Percentiles rank a stretch among this genome's conserved stretches.
Evolutionary conservation across 2,888 invertebrate genomes (phyloP).

Genomic region (Papilio demoleus): DNA sequence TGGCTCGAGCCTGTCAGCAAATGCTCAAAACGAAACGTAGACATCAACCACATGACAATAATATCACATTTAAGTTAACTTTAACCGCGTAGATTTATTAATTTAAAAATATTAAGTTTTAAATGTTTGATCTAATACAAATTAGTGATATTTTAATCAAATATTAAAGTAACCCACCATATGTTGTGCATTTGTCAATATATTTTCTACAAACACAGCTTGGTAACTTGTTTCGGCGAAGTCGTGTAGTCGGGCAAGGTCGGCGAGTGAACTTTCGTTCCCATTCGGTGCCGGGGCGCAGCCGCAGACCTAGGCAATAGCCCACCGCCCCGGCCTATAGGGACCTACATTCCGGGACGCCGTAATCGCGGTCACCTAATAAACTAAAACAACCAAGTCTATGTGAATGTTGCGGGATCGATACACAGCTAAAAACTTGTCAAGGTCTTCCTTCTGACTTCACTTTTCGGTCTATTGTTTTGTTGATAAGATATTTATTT

Average conservation of each 20-base stretch:
- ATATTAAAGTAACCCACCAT: background rate
- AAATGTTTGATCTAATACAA: background rate
- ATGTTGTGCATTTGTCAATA: background rate
- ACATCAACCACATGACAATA: too few species aligned
- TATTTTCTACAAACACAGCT: slow-evolving; percentile 8
- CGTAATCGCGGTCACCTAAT: slow-evolving; percentile 24
- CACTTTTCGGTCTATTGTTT: background rate
- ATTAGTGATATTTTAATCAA: background rate
- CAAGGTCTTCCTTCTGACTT: too few species aligned
- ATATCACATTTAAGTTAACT: too few species aligned
- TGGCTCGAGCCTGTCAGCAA: background rate
- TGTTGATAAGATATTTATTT: background rate
- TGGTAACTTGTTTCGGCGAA: slow-evolving; percentile 7
- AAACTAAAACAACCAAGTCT: slow-evolving; percentile 2
- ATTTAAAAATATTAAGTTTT: too few species aligned
- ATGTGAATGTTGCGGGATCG: background rate
- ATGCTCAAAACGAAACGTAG: too few species aligned
- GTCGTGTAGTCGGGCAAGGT: slow-evolving; percentile 19
- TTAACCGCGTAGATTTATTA: too few species aligned
- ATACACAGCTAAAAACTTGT: background rate
- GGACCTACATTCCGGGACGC: slow-evolving; percentile 33
- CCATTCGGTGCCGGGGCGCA: slow-evolving; percentile 7
- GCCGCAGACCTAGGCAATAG: slow-evolving; percentile 7
- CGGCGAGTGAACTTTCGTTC: slow-evolving; percentile 35
- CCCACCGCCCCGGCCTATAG: background rate